Evolutionary conservation across 2,888 invertebrate species (phyloP).

Genomic region (Mactromeris polynyma): DNA sequence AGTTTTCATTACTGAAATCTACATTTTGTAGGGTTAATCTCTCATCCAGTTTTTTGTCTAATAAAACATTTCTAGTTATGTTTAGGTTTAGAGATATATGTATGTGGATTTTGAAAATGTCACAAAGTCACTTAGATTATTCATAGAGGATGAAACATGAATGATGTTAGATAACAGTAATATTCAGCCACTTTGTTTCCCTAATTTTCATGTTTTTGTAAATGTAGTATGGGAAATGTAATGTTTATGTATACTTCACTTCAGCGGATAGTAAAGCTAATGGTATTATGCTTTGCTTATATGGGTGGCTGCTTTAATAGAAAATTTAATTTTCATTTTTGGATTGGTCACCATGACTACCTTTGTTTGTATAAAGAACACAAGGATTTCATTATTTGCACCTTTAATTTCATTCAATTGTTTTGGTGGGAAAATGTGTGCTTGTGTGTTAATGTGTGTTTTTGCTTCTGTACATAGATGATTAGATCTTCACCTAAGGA

Average conservation of each 20-base stretch:
- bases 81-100: not conserved
- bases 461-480: not conserved
- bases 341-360: conserved; percentile 7
- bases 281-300: conserved; percentile 3
- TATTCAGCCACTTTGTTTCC: not conserved
- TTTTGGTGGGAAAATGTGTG: not conserved
- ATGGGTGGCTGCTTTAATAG: not conserved
- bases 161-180: not conserved
- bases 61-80: not conserved
- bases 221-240: too few relatives aligned
- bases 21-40: not conserved
- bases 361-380: not conserved
- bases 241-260: not conserved
- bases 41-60: not conserved
- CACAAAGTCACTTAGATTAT: too few relatives aligned
- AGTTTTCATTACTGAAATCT: not conserved
- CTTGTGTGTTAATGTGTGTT: conserved; percentile 10
- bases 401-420: not conserved
- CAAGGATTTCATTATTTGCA: not conserved
- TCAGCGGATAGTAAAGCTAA: conserved; percentile 5
- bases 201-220: too few relatives aligned
- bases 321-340: not conserved
- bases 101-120: too few relatives aligned
- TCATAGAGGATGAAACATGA: not conserved
- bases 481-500: not conserved